Percentiles rank a stretch among this genome's conserved stretches.
Conservation (phyloP, 2,797 vertebrate species). For the Platyrinchus mystaceus region DNA sequence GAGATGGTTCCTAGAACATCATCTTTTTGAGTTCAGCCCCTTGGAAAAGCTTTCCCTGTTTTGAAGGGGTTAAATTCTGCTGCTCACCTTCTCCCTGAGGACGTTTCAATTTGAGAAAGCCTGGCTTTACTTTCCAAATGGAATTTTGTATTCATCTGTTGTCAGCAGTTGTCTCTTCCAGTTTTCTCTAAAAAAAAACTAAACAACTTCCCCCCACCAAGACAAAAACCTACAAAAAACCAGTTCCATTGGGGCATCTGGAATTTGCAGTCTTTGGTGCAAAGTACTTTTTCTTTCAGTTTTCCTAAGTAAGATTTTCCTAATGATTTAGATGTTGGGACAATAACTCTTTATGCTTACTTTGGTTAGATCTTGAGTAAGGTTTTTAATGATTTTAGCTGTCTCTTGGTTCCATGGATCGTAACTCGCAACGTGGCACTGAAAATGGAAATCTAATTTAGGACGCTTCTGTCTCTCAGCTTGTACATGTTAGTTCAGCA, state of each 20-base stretch:
- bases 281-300: not conserved
- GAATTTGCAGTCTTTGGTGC: not conserved
- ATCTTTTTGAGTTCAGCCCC: not conserved
- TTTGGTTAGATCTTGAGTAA: not conserved
- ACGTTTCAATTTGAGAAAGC: not conserved
- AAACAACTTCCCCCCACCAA: not conserved
- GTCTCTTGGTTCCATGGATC: not conserved
- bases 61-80: conserved; percentile 12
- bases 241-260: not conserved
- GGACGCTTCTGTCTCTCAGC: not conserved
- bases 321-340: not conserved
- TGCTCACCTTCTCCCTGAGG: not conserved
- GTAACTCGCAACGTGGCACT: not conserved
- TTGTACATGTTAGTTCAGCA: not conserved
- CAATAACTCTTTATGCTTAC: not conserved
- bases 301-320: not conserved
- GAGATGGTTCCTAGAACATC: not conserved
- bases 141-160: not conserved
- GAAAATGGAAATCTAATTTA: not conserved
- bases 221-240: not conserved
- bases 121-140: not conserved
- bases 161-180: not conserved
- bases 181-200: not conserved
- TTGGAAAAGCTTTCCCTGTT: not conserved
- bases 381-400: not conserved